Evolutionary conservation across 2,888 invertebrate species (phyloP).

Genomic region (Xylota sylvarum): DNA sequence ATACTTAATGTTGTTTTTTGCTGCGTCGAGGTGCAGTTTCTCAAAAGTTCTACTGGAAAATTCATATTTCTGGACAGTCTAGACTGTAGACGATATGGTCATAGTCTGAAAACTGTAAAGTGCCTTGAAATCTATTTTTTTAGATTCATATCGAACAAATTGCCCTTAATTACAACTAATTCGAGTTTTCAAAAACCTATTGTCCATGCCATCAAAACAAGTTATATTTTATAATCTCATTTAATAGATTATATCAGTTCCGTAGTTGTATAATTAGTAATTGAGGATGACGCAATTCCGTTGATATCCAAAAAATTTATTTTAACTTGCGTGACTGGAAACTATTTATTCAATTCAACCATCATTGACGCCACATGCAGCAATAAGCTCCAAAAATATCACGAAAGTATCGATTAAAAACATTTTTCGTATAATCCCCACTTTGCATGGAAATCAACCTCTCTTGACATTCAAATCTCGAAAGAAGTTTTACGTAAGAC

Average conservation of each 20-base stretch:
- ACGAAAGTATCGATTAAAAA: conserved; percentile 18
- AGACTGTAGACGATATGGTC: neutral
- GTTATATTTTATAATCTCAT: neutral
- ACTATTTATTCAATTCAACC: conserved; percentile 15
- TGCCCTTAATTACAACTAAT: neutral
- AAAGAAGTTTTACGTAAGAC: neutral
- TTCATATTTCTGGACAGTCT: neutral
- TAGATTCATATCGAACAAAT: neutral
- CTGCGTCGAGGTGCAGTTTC: no score
- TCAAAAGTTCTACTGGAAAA: no score
- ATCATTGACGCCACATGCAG: conserved; percentile 26
- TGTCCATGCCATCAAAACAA: neutral
- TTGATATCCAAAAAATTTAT: conserved; percentile 1
- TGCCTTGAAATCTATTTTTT: neutral
- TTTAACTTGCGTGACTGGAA: conserved; percentile 47
- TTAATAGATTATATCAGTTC: neutral
- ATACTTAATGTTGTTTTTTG: no score
- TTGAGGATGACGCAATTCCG: conserved; percentile 21
- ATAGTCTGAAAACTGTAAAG: neutral
- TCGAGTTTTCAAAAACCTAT: neutral
- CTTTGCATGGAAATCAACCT: neutral
- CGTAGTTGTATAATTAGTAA: neutral
- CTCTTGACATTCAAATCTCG: conserved; percentile 28
- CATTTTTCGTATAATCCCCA: neutral
- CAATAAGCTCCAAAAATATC: conserved; percentile 27